These are phyloP conservation scores for Sclerodermus sp. DNA, from an alignment of 2,888 invertebrate genomes.

Conservation along the genomic window DNA sequence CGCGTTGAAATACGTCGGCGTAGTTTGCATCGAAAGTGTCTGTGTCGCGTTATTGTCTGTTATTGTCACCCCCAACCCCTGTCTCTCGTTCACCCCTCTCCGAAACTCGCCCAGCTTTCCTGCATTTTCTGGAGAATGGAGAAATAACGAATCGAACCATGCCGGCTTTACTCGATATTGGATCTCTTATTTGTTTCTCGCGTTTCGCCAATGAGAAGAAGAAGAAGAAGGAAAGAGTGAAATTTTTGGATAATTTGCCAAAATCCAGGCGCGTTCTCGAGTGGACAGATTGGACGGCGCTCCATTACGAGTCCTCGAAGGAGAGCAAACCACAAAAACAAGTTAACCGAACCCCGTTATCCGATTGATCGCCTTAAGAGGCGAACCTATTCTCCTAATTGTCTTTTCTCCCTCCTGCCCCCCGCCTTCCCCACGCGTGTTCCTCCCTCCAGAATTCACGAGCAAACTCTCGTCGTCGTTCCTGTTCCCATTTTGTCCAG, in stretches of 20 bases:
- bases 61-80: slow-evolving; percentile 20
- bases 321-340: slow-evolving; percentile 34
- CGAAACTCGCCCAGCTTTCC: background rate
- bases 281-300: background rate
- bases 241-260: slow-evolving; percentile 35
- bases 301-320: background rate
- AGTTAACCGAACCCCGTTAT: slow-evolving; percentile 47
- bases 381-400: slow-evolving; percentile 49
- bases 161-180: too few species aligned
- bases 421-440: too few species aligned
- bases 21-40: slow-evolving; percentile 52
- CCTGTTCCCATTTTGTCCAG: too few species aligned
- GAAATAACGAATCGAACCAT: too few species aligned
- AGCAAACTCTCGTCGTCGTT: too few species aligned
- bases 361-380: slow-evolving; percentile 46
- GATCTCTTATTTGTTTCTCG: background rate
- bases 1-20: slow-evolving; percentile 22
- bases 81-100: background rate
- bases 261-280: slow-evolving; percentile 3
- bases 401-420: slow-evolving; percentile 31
- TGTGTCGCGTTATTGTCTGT: slow-evolving; percentile 16
- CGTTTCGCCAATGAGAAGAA: too few species aligned
- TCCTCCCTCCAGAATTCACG: too few species aligned
- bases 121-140: background rate
- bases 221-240: slow-evolving; percentile 26